Evolutionary conservation across 2,888 invertebrate genomes (phyloP), one percentile per base, ranked within the genome.

Genomic region (Ectobius pallidus): DNA sequence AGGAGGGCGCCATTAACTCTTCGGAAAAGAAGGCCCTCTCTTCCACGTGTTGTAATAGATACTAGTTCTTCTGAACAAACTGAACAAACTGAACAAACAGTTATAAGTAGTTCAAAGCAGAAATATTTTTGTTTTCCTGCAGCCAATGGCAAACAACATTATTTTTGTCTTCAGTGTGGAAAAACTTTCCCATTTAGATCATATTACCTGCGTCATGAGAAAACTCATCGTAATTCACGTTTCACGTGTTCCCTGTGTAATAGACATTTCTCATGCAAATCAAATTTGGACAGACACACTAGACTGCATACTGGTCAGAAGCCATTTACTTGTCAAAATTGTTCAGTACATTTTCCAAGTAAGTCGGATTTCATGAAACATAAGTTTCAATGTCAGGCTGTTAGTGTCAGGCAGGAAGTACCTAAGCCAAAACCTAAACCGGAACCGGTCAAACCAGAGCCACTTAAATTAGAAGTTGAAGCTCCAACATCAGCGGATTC

Each of bases 241-340:
- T 30, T 27, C 25, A 27, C 46, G 16, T 65, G 65, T 44, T 16
- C 27, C 9, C 42, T n/a, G 9, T 91, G 91, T 78, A 86, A 88
- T 67, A 85, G 87, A 74, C 84, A 85, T 16, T 90, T 90, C 78
- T 87, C 81, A 0, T 82, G 79, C 70, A 76, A 77, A 14, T 79
- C 81, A 0, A 82, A 82, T 67, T 75, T 82, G 1, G 78, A 78
- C 1, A 78, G 82, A 67, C 83, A 83, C 70, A 72, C 80, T 11
- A 77, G 78, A 25, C 39, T 72, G 11, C 71, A 70, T 42, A 71
- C 55, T 32, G 70, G 61, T 18, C 32, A 42, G 16, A 71, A 58
- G 34, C 61, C 61, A 2, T 68, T 61, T 27, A 30, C 61, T n/a
- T 71, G 71, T 22, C 25, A 39, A 7, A 39, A 61, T 30, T 71